Evolutionary conservation across 1,140 invertebrate species (phyloP).

Genomic region (Sinonovacula constricta): DNA sequence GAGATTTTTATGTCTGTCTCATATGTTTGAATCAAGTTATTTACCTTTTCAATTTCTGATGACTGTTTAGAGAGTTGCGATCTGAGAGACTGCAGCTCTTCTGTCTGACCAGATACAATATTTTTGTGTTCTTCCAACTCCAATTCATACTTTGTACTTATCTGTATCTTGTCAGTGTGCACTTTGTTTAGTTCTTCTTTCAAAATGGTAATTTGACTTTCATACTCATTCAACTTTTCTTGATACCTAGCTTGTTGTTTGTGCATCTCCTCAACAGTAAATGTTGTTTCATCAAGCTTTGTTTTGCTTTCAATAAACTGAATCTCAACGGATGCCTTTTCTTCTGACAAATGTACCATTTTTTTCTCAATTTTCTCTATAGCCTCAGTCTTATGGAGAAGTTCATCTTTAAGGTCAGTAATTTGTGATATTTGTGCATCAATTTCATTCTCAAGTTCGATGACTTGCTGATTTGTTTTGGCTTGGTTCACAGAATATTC

Average conservation of each 20-base stretch:
- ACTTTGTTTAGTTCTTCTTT: background rate
- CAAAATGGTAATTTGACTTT: background rate
- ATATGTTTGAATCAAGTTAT: background rate
- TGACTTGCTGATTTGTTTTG: constrained; percentile 6
- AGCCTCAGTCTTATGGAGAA: constrained; percentile 14
- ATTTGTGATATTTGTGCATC: constrained; percentile 16
- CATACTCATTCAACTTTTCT: background rate
- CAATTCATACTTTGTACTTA: background rate
- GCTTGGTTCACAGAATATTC: constrained; percentile 7
- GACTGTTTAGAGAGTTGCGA: constrained; percentile 7
- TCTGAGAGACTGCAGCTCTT: constrained; percentile 7
- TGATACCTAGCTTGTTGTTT: constrained; percentile 7
- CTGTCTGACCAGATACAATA: background rate
- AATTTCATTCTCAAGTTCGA: constrained; percentile 15
- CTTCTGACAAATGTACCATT: too few relatives aligned
- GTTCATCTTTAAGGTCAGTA: constrained; percentile 16
- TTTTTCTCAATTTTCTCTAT: too few relatives aligned
- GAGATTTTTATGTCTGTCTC: background rate
- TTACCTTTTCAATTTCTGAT: background rate
- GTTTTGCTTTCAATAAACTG: too few relatives aligned
- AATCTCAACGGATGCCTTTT: background rate
- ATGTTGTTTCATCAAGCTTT: background rate
- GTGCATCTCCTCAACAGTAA: background rate
- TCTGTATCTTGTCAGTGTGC: background rate
- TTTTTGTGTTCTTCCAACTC: constrained; percentile 5